Evolutionary conservation across 2,888 invertebrate species (phyloP).

Genomic region (Hoplodrina blanda): DNA sequence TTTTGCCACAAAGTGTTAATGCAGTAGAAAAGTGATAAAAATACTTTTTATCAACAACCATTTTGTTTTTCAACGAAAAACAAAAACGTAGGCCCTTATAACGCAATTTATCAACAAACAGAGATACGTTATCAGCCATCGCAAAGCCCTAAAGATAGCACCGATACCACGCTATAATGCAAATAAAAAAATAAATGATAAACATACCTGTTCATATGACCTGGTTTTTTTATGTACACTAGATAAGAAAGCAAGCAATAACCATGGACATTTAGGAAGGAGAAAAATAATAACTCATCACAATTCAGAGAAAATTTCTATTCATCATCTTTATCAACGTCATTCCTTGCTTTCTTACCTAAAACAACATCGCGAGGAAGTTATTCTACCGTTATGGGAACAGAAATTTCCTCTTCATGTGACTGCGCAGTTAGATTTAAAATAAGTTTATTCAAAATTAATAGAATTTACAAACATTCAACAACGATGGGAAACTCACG

Average conservation of each 20-base stretch:
- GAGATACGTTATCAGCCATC: slow-evolving; percentile 64
- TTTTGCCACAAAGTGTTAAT: no score
- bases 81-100: slow-evolving; percentile 43
- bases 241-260: slow-evolving; percentile 90
- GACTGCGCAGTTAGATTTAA: slow-evolving; percentile 66
- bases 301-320: slow-evolving; percentile 89
- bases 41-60: slow-evolving; percentile 3
- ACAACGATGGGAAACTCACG: slow-evolving; percentile 81
- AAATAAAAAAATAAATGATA: slow-evolving; percentile 79
- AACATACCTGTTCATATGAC: slow-evolving; percentile 83
- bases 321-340: slow-evolving; percentile 78
- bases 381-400: slow-evolving; percentile 86
- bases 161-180: slow-evolving; percentile 36
- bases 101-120: slow-evolving; percentile 67
- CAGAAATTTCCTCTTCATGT: slow-evolving; percentile 90
- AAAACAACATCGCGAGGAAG: slow-evolving; percentile 69
- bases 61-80: slow-evolving; percentile 19
- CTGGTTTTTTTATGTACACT: slow-evolving; percentile 80
- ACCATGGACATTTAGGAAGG: slow-evolving; percentile 70
- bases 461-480: slow-evolving; percentile 72
- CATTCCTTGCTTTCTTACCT: slow-evolving; percentile 88
- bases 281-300: slow-evolving; percentile 80
- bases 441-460: slow-evolving; percentile 65
- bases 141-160: slow-evolving; percentile 71
- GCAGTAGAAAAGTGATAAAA: not conserved